These are phyloP conservation scores for Lottia scabra DNA, from an alignment of 2,888 invertebrate species.

Conservation along the genomic window DNA sequence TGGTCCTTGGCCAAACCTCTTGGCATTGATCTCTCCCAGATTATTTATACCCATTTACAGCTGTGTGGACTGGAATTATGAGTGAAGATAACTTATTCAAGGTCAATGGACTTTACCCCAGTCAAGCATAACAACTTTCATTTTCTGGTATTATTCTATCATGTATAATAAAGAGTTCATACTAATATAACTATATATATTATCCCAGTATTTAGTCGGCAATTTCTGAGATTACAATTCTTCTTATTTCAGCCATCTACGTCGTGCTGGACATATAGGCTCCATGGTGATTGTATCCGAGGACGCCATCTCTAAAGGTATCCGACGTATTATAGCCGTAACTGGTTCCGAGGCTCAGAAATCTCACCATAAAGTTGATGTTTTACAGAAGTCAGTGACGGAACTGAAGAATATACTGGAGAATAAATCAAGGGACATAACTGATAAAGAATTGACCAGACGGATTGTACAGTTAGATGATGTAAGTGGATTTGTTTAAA, in stretches of 20 bases:
- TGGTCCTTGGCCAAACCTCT: no score
- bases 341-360: slow-evolving; percentile 90
- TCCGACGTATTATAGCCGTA: slow-evolving; percentile 94
- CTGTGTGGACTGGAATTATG: no score
- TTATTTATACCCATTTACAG: no score
- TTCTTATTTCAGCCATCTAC: slow-evolving; percentile 77
- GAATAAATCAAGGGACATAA: slow-evolving; percentile 44
- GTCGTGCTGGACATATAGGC: slow-evolving; percentile 91
- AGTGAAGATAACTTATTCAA: no score
- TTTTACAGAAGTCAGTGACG: slow-evolving; percentile 78
- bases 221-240: no score
- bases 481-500: slow-evolving; percentile 46
- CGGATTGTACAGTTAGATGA: slow-evolving; percentile 64
- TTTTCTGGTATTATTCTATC: no score
- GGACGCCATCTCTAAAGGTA: slow-evolving; percentile 99
- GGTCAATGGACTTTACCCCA: no score
- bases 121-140: no score
- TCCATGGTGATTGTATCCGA: slow-evolving; percentile 96
- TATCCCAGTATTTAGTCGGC: no score
- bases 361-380: slow-evolving; percentile 84
- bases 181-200: no score
- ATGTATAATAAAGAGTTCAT: no score
- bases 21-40: no score
- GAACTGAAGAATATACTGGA: slow-evolving; percentile 55
- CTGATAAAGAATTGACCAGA: slow-evolving; percentile 59